Conservation (phyloP, 2,113 vertebrate genomes). For the Phalacrocorax carbo region DNA sequence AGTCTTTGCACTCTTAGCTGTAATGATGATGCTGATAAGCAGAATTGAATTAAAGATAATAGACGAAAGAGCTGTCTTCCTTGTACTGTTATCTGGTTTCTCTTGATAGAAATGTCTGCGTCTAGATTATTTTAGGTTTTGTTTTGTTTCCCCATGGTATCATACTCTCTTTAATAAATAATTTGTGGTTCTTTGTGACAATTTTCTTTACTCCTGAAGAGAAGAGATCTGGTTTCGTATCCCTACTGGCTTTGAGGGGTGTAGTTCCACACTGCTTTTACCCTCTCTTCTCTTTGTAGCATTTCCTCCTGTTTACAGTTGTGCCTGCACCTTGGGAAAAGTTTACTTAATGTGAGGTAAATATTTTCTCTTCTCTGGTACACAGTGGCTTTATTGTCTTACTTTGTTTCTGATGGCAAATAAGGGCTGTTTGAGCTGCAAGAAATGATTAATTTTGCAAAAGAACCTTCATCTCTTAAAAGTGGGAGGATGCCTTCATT, state of each 20-base stretch:
- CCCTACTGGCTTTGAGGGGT: neutral
- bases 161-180: constrained; percentile 45
- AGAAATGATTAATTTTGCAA: neutral
- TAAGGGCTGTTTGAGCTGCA: neutral
- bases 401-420: neutral
- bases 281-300: neutral
- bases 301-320: neutral
- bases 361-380: neutral
- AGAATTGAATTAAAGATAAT: constrained; percentile 1
- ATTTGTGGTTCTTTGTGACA: constrained; percentile 43
- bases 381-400: neutral
- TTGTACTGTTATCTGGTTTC: neutral
- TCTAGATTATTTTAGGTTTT: constrained; percentile 24
- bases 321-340: neutral
- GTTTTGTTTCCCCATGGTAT: constrained; percentile 36
- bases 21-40: constrained; percentile 5
- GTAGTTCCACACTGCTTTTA: neutral
- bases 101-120: neutral
- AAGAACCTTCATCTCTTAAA: neutral
- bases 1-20: constrained; percentile 13
- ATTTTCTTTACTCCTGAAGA: constrained; percentile 8
- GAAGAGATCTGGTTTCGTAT: constrained; percentile 6
- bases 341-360: constrained; percentile 18
- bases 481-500: neutral
- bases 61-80: neutral